These are phyloP conservation scores for Paramormyrops hopkinsi DNA, from an alignment of 2,797 vertebrate genomes.

Conservation along the genomic window DNA sequence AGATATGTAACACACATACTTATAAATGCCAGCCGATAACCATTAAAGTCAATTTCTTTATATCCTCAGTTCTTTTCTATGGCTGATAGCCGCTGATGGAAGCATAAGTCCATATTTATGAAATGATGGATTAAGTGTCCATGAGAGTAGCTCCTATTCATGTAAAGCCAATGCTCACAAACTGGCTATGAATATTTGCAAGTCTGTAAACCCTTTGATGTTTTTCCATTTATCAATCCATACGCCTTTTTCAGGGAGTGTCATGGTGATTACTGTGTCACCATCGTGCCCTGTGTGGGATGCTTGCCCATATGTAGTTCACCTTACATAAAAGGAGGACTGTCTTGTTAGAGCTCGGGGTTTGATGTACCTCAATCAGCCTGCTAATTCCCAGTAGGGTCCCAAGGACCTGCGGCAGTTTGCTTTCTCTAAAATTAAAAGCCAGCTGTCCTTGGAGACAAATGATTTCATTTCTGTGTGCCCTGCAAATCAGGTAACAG, in stretches of 20 bases:
- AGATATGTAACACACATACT: conserved; percentile 2
- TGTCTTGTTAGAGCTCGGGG: not conserved
- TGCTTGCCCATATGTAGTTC: not conserved
- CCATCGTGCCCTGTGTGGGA: not conserved
- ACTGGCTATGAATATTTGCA: not conserved
- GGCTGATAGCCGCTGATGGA: not conserved
- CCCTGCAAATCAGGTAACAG: not conserved
- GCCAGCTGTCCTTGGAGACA: not conserved
- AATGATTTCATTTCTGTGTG: not conserved
- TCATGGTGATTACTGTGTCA: not conserved
- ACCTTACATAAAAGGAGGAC: not conserved
- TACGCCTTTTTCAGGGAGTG: not conserved
- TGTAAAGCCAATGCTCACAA: not conserved
- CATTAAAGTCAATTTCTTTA: not conserved
- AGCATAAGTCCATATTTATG: not conserved
- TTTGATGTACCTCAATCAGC: not conserved
- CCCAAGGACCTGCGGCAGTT: not conserved
- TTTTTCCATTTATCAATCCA: not conserved
- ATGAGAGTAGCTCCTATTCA: not conserved
- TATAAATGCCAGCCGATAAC: not conserved
- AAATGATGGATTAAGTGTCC: not conserved
- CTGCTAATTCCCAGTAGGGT: not conserved
- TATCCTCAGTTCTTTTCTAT: not conserved
- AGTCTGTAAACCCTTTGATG: not conserved
- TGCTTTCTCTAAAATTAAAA: conserved; percentile 8